These are phyloP conservation scores for Platysternon megacephalum DNA, from an alignment of 2,113 vertebrate genomes.

Conservation along the genomic window DNA sequence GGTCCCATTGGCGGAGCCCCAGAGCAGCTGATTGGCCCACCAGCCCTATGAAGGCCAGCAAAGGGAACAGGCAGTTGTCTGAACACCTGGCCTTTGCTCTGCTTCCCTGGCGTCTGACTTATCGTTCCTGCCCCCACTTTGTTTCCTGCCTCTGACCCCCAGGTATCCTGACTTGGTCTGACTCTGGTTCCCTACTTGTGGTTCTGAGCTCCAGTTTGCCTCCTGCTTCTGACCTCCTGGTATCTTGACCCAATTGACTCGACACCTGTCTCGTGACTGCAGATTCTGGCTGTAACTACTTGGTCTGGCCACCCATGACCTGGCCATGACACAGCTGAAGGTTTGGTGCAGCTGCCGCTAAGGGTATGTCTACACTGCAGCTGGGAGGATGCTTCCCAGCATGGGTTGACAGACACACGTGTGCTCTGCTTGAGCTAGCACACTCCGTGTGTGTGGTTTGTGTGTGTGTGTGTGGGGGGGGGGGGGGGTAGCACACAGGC, in stretches of 20 bases:
- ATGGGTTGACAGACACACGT: not conserved
- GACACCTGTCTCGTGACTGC: not conserved
- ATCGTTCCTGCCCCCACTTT: not conserved
- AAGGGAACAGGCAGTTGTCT: not conserved
- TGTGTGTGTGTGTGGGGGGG: fast-evolving
- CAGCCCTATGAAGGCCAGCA: not conserved
- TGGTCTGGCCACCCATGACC: not conserved
- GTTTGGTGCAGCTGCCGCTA: not conserved
- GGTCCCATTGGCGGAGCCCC: not conserved
- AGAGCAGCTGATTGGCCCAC: not conserved
- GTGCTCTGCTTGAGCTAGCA: not conserved
- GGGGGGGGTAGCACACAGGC: no score
- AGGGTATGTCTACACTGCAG: not conserved
- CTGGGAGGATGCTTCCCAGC: not conserved
- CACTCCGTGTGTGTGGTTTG: no score
- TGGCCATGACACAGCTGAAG: not conserved
- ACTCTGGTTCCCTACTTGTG: no score
- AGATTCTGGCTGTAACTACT: not conserved
- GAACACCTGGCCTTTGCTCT: not conserved
- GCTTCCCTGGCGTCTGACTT: not conserved
- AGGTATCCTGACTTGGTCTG: no score
- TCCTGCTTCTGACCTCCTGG: not conserved
- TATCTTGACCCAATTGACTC: no score
- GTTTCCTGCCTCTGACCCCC: no score
- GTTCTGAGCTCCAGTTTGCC: not conserved